Evolutionary conservation across 2,888 invertebrate species (phyloP), one percentile per base, ranked within the genome.

Genomic region (Mystacides longicornis): DNA sequence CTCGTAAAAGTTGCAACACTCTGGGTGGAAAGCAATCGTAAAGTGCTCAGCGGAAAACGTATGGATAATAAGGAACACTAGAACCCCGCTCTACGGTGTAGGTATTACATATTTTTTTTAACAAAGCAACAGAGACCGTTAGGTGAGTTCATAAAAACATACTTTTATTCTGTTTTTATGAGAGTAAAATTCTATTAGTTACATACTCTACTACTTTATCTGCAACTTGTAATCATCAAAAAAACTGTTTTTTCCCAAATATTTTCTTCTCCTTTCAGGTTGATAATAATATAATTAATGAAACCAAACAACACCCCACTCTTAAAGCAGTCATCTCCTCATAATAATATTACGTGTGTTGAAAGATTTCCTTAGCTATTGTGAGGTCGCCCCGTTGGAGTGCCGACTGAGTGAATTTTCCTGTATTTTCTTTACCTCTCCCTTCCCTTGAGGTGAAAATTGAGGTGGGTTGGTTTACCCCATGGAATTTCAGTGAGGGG

Each of bases 321-420:
- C n/a, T n/a, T n/a, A n/a, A n/a, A n/a, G n/a, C n/a, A n/a, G n/a
- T n/a, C n/a, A n/a, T n/a, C n/a, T n/a, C n/a, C n/a, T n/a, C n/a
- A n/a, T n/a, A n/a, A n/a, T n/a, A n/a, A n/a, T n/a, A n/a, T 31
- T 31, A 31, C 14, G 31, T 31, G 7, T 31, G 14, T 31, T 14
- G 31, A 31, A 31, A 31, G 31, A 14, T 31, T 31, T 31, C 31
- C 7, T 9, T 27, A 16, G 23, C 31, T 31, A 31, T 31, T 31
- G 14, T 18, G 53, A 23, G 46, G 33, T 18, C 23, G 9, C 37
- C 37, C 22, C 43, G 18, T 21, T 16, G 43, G 2, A 19, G 16
- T 27, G 23, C 21, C 43, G 37, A 19, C 43, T 57, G 60, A 60
- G 60, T 60, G 60, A 57, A 57, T 57, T 55, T 57, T 55, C 57